These are phyloP conservation scores for Tridacna gigas DNA, from an alignment of 2,888 invertebrate species.

Conservation along the genomic window DNA sequence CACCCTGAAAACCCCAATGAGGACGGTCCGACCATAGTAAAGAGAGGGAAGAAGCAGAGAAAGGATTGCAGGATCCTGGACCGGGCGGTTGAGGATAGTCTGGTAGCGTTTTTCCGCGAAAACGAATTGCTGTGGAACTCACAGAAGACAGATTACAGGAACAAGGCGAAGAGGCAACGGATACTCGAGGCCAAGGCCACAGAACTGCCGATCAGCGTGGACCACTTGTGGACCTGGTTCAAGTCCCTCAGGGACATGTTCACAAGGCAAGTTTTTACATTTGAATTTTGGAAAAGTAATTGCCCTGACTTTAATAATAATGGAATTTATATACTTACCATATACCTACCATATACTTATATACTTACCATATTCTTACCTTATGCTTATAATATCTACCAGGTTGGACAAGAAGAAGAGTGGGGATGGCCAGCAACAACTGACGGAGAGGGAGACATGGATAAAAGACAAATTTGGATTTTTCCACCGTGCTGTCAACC, in stretches of 20 bases:
- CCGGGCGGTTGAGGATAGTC: conserved; percentile 42
- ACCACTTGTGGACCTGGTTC: conserved; percentile 47
- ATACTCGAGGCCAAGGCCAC: conserved; percentile 47
- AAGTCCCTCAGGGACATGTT: conserved; percentile 15
- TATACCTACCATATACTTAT: no score
- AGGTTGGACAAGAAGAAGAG: conserved; percentile 49
- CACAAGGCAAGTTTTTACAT: conserved; percentile 34
- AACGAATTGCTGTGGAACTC: conserved; percentile 43
- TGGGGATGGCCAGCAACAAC: conserved; percentile 47
- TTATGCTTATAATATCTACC: conserved; percentile 38
- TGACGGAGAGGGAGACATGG: conserved; percentile 41
- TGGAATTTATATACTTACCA: conserved; percentile 41
- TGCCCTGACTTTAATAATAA: conserved; percentile 40
- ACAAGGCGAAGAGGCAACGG: conserved; percentile 31
- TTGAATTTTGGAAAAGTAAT: conserved; percentile 36
- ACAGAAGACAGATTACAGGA: conserved; percentile 35
- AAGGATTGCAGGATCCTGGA: conserved; percentile 41
- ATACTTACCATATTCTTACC: conserved; percentile 30
- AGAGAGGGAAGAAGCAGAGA: conserved; percentile 39
- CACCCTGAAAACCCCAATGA: conserved; percentile 42
- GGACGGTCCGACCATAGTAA: conserved; percentile 36
- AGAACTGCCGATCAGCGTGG: conserved; percentile 38
- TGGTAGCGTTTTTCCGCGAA: no score
- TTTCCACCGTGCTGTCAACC: conserved; percentile 48
- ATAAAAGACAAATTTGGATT: conserved; percentile 40